Evolutionary conservation across 2,888 invertebrate species (phyloP).

Genomic region (Nomada lathburiana): DNA sequence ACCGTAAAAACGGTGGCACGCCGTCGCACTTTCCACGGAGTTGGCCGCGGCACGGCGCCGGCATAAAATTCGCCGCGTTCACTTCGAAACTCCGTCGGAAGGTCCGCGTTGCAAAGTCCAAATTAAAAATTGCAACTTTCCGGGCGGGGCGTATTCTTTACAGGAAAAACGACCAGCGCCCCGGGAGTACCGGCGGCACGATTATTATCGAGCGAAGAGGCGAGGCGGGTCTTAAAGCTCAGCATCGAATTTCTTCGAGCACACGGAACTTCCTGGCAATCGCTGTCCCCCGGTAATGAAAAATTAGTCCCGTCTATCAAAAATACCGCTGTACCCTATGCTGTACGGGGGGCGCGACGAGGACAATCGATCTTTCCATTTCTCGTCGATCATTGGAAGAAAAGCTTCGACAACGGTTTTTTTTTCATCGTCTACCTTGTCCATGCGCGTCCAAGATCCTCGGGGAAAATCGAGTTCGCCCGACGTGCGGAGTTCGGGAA

Average conservation of each 20-base stretch:
- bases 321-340: no score
- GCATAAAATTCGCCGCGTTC: slow-evolving; percentile 21
- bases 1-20: background rate
- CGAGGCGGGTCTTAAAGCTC: no score
- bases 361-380: no score
- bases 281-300: slow-evolving; percentile 34
- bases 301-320: no score
- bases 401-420: slow-evolving; percentile 28
- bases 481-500: slow-evolving; percentile 65
- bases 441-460: slow-evolving; percentile 34
- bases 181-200: slow-evolving; percentile 52
- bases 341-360: no score
- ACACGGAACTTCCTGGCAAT: no score
- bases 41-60: background rate
- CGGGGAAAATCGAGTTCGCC: slow-evolving; percentile 65
- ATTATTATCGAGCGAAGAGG: slow-evolving; percentile 37
- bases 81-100: slow-evolving; percentile 28
- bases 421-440: slow-evolving; percentile 18
- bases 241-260: no score
- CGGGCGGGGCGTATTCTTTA: slow-evolving; percentile 11
- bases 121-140: slow-evolving; percentile 45
- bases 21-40: background rate
- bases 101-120: slow-evolving; percentile 19
- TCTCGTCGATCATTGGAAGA: no score
- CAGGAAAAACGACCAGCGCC: slow-evolving; percentile 15